Evolutionary conservation across 1,140 invertebrate species (phyloP).

Genomic region (Hycleus phaleratus): DNA sequence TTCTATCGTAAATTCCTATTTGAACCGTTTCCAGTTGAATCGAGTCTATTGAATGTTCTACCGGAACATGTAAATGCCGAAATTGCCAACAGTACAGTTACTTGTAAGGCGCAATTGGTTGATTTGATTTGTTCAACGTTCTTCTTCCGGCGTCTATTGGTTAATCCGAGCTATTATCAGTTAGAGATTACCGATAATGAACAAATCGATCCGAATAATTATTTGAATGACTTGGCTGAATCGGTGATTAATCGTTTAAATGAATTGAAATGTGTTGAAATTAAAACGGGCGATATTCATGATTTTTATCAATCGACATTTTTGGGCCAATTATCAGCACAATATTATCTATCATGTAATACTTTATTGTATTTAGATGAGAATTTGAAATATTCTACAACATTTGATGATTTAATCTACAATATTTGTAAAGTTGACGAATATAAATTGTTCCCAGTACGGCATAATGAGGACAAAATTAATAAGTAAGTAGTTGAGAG

Average conservation of each 20-base stretch:
- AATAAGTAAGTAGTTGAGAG: conserved; percentile 61
- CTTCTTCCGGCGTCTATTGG: conserved; percentile 86
- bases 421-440: conserved; percentile 82
- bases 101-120: conserved; percentile 85
- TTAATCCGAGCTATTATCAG: conserved; percentile 91
- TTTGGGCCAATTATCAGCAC: conserved; percentile 89
- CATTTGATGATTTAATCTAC: conserved; percentile 67
- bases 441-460: conserved; percentile 89
- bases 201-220: conserved; percentile 48
- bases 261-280: conserved; percentile 68
- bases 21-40: conserved; percentile 98
- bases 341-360: conserved; percentile 93
- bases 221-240: conserved; percentile 70
- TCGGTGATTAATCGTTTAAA: conserved; percentile 63
- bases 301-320: conserved; percentile 58
- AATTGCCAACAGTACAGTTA: conserved; percentile 89
- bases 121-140: conserved; percentile 99
- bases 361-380: conserved; percentile 80
- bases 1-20: conserved; percentile 99
- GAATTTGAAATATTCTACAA: conserved; percentile 55
- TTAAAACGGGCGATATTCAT: conserved; percentile 45
- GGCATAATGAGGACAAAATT: conserved; percentile 95
- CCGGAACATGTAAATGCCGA: conserved; percentile 98
- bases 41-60: conserved; percentile 81
- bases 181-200: conserved; percentile 62